Evolutionary conservation across 2,888 invertebrate species (phyloP).

Genomic region (Zaprionus obscuricornis): DNA sequence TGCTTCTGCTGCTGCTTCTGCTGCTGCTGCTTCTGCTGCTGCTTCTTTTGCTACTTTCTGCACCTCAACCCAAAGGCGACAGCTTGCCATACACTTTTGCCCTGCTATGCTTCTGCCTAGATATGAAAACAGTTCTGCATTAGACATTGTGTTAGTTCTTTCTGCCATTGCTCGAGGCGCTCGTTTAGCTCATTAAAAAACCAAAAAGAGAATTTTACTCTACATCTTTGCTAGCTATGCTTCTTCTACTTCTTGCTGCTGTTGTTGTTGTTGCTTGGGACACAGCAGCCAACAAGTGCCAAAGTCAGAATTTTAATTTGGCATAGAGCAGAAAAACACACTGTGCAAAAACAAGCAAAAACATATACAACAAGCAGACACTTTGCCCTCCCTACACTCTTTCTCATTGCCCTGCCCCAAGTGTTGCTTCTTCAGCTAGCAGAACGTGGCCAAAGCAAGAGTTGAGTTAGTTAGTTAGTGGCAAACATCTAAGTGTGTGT

Average conservation of each 20-base stretch:
- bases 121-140: conserved; percentile 24
- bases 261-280: conserved; percentile 5
- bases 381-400: not conserved
- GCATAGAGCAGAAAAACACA: conserved; percentile 26
- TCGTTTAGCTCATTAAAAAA: conserved; percentile 66
- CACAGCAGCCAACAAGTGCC: conserved; percentile 68
- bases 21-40: too few relatives aligned
- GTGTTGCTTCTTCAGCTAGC: conserved; percentile 12
- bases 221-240: too few relatives aligned
- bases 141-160: conserved; percentile 17
- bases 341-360: conserved; percentile 21
- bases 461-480: conserved; percentile 38
- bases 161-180: conserved; percentile 22
- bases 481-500: conserved; percentile 2
- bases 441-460: conserved; percentile 38
- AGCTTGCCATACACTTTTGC: conserved; percentile 66
- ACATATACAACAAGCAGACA: conserved; percentile 2
- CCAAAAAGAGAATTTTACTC: conserved; percentile 38
- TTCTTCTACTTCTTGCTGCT: conserved; percentile 18
- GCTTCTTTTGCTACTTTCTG: too few relatives aligned
- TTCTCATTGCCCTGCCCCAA: not conserved
- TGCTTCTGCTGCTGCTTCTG: too few relatives aligned
- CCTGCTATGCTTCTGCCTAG: conserved; percentile 10
- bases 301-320: conserved; percentile 74
- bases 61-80: conserved; percentile 44